Percentiles rank a stretch among this genome's conserved stretches.
Conservation (phyloP, 1,140 invertebrate species). For the Rhysida immarginata region DNA sequence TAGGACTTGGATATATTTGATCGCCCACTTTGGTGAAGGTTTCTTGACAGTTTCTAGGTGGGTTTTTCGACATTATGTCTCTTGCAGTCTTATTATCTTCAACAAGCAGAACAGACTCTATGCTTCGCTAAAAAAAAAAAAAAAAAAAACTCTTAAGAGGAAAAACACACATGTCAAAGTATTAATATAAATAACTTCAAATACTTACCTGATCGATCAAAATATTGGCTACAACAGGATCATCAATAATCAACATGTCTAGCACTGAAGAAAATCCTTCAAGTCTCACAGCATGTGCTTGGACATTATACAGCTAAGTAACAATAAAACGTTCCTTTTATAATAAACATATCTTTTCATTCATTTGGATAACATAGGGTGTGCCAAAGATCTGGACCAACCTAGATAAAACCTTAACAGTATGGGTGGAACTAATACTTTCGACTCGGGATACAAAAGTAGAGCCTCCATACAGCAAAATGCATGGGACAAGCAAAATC, state of each 20-base stretch:
- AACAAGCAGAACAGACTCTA: slow-evolving; percentile 1
- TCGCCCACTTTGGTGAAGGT: slow-evolving; percentile 14
- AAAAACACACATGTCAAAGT: neutral
- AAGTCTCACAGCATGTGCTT: slow-evolving; percentile 31
- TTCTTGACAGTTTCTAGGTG: slow-evolving; percentile 12
- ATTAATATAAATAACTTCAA: neutral
- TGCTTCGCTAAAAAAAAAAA: neutral
- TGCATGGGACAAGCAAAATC: no score
- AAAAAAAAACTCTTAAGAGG: neutral
- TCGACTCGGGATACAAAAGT: no score
- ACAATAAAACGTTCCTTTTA: no score
- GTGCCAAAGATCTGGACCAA: no score
- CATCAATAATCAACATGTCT: slow-evolving; percentile 48
- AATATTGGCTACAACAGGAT: slow-evolving; percentile 64
- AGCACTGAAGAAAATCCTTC: slow-evolving; percentile 41
- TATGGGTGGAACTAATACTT: no score
- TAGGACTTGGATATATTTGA: neutral
- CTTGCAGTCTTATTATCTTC: neutral
- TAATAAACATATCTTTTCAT: no score
- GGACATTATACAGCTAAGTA: slow-evolving; percentile 45
- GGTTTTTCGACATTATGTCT: neutral
- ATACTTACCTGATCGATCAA: slow-evolving; percentile 68
- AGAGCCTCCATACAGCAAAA: no score
- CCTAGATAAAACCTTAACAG: no score
- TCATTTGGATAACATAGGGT: no score